Evolutionary conservation across 2,113 vertebrate genomes (phyloP), one percentile per base, ranked within the genome.

Genomic region (Cavia porcellus): DNA sequence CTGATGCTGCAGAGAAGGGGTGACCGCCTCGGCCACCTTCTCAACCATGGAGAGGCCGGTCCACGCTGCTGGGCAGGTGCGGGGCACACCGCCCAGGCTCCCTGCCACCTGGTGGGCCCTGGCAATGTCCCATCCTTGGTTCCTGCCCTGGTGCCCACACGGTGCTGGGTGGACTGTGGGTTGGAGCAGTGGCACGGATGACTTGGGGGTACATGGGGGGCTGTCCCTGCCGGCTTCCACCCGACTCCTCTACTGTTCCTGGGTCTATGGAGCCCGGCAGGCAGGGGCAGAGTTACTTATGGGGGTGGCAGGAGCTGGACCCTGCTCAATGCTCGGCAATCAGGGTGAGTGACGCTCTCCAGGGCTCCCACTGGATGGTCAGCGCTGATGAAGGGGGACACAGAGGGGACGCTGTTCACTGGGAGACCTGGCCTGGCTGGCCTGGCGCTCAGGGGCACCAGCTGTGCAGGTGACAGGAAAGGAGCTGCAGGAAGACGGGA

Each of bases 31-130:
- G 55, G 55, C 55, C 55, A 57, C 55, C 55, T 57, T 57, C 55
- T 57, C 55, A 57, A 15, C 55, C 5, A 15, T 57, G 55, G 15
- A 57, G 55, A 20, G 55, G 4, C 55, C 17, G 17, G 17, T 19
- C 17, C 17, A 19, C 17, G 4, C 55, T 5, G 4, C 55, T 19
- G 55, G 55, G 17, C 55, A 57, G 55, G 2, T 38, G 17, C 17
- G 4, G 55, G 55, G 55, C 55, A 55, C 17, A 38, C 42, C 0
- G 0, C 42, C 6, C 66, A 19, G 1, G 7, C 2, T 30, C 15
- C 5, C 13, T 17, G 5, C 24, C 22, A 1, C 25, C 77, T 1
- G 1, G 28, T 20, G 4, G 3, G 7, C 6, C 3, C 42, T 59
- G 19, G 42, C 15, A 42, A 12, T 9, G 55, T 15, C 14, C 82